phyloP scores from a whole-genome alignment of 2,888 invertebrate species.

The Candidula unifasciata region DNA sequence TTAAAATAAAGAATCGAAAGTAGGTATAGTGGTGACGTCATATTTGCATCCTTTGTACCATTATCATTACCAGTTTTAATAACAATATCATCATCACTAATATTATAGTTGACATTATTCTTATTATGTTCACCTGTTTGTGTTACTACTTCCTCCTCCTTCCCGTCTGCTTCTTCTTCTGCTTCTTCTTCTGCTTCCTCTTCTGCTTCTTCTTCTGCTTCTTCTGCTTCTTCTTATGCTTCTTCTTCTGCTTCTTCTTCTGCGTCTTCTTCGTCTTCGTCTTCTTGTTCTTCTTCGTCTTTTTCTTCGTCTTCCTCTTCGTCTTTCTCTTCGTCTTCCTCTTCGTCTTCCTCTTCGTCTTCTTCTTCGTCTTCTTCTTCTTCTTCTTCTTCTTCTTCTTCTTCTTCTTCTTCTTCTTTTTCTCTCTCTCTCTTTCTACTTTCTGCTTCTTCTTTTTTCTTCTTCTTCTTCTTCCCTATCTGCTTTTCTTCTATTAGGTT shows the following conservation, averaged over 20 bases:
- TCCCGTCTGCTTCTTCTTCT: background rate
- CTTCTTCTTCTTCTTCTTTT: background rate
- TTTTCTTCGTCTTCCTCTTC: background rate
- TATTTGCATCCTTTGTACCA: background rate
- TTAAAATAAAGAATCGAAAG: conserved; percentile 24
- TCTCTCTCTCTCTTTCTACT: background rate
- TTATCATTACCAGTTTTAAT: background rate
- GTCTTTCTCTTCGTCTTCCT: background rate
- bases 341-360: background rate
- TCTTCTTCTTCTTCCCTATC: background rate
- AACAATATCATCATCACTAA: background rate
- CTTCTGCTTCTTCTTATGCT: background rate
- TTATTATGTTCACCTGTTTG: background rate
- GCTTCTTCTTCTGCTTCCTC: background rate
- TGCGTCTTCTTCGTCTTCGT: background rate
- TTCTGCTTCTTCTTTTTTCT: background rate
- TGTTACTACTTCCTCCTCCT: background rate
- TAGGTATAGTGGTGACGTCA: background rate
- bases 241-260: background rate
- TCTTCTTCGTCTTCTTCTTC: background rate
- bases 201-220: background rate
- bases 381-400: background rate
- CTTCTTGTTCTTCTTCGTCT: background rate
- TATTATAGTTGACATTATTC: background rate
- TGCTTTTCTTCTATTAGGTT: no score